phyloP scores from a whole-genome alignment of 2,113 vertebrate genomes.

The Strigops habroptila region DNA sequence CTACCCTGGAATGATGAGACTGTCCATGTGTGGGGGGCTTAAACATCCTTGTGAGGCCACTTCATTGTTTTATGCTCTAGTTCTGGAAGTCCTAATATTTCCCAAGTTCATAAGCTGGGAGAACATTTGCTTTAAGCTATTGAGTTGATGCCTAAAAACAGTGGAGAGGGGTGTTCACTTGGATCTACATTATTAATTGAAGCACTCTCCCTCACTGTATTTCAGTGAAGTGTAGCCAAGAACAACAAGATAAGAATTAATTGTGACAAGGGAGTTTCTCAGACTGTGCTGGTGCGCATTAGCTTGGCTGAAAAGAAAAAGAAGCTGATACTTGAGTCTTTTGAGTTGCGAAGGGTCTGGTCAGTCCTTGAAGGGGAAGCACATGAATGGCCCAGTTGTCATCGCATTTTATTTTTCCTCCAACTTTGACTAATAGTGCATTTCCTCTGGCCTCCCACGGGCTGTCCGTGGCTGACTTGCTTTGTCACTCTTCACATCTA shows the following conservation, averaged over 20 bases:
- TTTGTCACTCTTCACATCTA: constrained; percentile 69
- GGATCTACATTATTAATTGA: constrained; percentile 18
- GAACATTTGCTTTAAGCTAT: neutral
- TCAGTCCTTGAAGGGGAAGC: constrained; percentile 60
- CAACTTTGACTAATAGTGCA: constrained; percentile 70
- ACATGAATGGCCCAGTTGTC: constrained; percentile 66
- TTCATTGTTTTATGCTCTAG: neutral
- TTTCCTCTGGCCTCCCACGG: constrained; percentile 69
- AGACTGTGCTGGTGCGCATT: neutral
- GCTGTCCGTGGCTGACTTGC: constrained; percentile 62
- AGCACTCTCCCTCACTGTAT: constrained; percentile 37
- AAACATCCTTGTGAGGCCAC: neutral
- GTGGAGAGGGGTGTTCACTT: neutral
- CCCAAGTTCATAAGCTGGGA: neutral
- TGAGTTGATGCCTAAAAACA: neutral
- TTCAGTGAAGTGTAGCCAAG: constrained; percentile 54
- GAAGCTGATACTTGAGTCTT: constrained; percentile 50
- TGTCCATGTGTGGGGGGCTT: neutral
- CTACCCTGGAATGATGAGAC: neutral
- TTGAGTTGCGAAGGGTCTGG: constrained; percentile 23
- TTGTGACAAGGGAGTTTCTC: constrained; percentile 55
- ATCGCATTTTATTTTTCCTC: constrained; percentile 71
- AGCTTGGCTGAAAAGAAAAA: constrained; percentile 58
- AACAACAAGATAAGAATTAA: constrained; percentile 59
- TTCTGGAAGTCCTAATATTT: neutral